Conservation (phyloP, 2,888 invertebrate species). For the Metalampra italica region DNA sequence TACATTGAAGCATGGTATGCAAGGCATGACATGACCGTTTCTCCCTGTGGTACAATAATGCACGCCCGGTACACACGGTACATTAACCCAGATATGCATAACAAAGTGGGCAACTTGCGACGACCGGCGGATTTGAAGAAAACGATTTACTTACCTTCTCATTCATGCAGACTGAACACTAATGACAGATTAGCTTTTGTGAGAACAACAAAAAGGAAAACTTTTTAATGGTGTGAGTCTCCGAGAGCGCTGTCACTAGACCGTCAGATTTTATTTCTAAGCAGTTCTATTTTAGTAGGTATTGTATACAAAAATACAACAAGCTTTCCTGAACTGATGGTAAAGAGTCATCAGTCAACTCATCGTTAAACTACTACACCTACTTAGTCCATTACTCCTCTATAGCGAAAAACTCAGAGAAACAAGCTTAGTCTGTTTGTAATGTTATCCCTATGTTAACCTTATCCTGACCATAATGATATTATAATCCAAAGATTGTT, state of each 20-base stretch:
- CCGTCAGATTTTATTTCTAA: background rate
- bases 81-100: conserved; percentile 58
- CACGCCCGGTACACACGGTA: conserved; percentile 27
- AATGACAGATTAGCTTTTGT: conserved; percentile 19
- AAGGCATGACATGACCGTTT: conserved; percentile 37
- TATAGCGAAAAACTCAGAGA: too few relatives aligned
- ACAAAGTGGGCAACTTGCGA: conserved; percentile 25
- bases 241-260: background rate
- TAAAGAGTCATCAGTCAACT: too few relatives aligned
- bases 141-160: conserved; percentile 10
- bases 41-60: conserved; percentile 20
- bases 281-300: too few relatives aligned
- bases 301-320: too few relatives aligned
- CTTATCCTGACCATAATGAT: too few relatives aligned
- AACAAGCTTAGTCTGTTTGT: too few relatives aligned
- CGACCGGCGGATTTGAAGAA: conserved; percentile 12
- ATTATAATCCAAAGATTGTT: too few relatives aligned
- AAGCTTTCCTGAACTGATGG: too few relatives aligned
- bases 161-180: conserved; percentile 25
- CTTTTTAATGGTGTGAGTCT: background rate
- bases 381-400: too few relatives aligned
- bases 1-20: conserved; percentile 20
- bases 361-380: too few relatives aligned
- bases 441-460: too few relatives aligned
- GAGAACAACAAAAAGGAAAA: background rate